A percentile compares a stretch with the other conserved stretches of the same genome.
Evolutionary conservation across 2,888 invertebrate genomes (phyloP).

Genomic region (Drosophila quinaria): DNA sequence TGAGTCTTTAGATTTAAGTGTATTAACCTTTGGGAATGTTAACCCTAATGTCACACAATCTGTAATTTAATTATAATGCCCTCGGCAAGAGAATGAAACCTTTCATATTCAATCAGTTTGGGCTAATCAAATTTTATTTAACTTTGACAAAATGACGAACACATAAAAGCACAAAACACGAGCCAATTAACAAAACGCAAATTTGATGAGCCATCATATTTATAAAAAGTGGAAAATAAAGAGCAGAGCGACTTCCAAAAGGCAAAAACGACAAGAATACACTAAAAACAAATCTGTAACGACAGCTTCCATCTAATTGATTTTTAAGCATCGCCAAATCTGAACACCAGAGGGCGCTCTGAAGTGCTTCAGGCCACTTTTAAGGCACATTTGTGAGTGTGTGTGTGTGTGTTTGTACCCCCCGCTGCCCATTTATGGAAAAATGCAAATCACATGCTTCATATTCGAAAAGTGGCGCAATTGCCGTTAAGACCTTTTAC

Average conservation of each 20-base stretch:
- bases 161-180: constrained; percentile 39
- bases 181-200: constrained; percentile 60
- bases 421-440: constrained; percentile 47
- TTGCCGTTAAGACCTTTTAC: constrained; percentile 65
- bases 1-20: too few relatives aligned
- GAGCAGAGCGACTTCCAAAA: constrained; percentile 6
- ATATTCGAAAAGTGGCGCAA: constrained; percentile 65
- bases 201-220: constrained; percentile 63
- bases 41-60: constrained; percentile 13
- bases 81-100: background rate
- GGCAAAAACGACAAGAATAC: constrained; percentile 9
- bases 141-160: constrained; percentile 25
- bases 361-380: constrained; percentile 29
- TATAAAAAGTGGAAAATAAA: constrained; percentile 22
- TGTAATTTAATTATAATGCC: constrained; percentile 23
- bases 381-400: constrained; percentile 31
- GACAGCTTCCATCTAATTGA: constrained; percentile 63
- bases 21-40: background rate
- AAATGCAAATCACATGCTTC: constrained; percentile 68
- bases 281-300: constrained; percentile 35
- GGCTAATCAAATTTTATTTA: constrained; percentile 57
- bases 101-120: constrained; percentile 51
- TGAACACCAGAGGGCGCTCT: constrained; percentile 48
- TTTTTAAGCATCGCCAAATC: constrained; percentile 54
- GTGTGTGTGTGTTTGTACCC: constrained; percentile 18